These are phyloP conservation scores for Archivesica marissinica DNA, from an alignment of 1,140 invertebrate species.

Conservation along the genomic window DNA sequence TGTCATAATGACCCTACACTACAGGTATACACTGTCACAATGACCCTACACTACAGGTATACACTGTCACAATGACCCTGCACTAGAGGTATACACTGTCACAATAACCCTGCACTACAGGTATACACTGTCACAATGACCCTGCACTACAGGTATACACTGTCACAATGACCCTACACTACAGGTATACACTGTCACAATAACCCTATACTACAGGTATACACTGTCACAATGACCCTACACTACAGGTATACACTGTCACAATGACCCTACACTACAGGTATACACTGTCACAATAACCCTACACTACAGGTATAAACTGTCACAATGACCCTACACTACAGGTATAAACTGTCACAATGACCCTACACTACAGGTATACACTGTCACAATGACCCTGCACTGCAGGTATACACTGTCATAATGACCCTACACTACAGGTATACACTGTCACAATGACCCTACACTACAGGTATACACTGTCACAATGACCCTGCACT, in stretches of 20 bases:
- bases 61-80: background rate
- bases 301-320: background rate
- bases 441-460: slow-evolving; percentile 15
- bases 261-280: background rate
- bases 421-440: slow-evolving; percentile 95
- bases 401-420: background rate
- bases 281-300: background rate
- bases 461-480: background rate
- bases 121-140: too few relatives aligned
- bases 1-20: slow-evolving; percentile 91
- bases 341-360: background rate
- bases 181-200: background rate
- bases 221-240: slow-evolving; percentile 87
- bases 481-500: background rate
- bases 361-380: too few relatives aligned
- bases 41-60: background rate
- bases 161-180: background rate
- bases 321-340: too few relatives aligned
- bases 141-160: too few relatives aligned
- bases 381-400: too few relatives aligned
- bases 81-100: background rate
- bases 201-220: background rate
- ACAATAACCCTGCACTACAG: background rate
- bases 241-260: slow-evolving; percentile 94
- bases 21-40: slow-evolving; percentile 89